Percentiles rank a stretch among this genome's conserved stretches.
phyloP scores from a whole-genome alignment of 1,140 invertebrate genomes.

The Samia ricini region DNA sequence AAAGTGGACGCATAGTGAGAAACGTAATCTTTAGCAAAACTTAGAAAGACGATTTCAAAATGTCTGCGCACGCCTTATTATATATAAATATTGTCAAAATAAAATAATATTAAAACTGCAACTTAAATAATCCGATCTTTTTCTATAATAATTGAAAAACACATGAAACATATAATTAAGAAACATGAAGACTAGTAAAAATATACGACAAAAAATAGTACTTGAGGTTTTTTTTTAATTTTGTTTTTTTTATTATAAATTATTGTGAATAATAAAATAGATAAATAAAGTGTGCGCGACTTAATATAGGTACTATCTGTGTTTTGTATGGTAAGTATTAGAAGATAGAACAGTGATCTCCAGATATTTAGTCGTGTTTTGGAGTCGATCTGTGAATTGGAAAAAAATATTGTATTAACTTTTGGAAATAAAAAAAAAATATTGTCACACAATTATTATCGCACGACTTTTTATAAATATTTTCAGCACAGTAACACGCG shows the following conservation, averaged over 20 bases:
- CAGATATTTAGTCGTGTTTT: constrained; percentile 44
- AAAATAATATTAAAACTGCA: too few species aligned
- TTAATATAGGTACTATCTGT: constrained; percentile 8
- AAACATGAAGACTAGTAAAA: too few species aligned
- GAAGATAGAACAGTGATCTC: constrained; percentile 67
- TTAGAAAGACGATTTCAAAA: constrained; percentile 7
- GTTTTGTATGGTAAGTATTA: constrained; percentile 60
- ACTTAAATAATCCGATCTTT: background rate
- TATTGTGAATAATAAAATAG: too few species aligned
- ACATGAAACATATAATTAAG: too few species aligned
- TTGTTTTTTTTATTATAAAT: too few species aligned
- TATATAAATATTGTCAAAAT: too few species aligned
- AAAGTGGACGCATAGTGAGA: constrained; percentile 54
- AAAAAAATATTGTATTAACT: constrained; percentile 15
- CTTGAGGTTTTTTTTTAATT: too few species aligned
- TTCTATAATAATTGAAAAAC: background rate
- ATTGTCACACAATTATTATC: constrained; percentile 22
- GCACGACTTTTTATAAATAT: constrained; percentile 27
- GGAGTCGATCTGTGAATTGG: constrained; percentile 41
- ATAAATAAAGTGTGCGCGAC: background rate
- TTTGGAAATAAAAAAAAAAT: constrained; percentile 10
- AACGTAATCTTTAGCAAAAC: constrained; percentile 26
- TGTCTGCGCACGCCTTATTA: constrained; percentile 10
- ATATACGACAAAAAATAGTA: too few species aligned
- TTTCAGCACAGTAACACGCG: constrained; percentile 21